Evolutionary conservation across 2,113 vertebrate genomes (phyloP).

Genomic region (Astur gentilis): DNA sequence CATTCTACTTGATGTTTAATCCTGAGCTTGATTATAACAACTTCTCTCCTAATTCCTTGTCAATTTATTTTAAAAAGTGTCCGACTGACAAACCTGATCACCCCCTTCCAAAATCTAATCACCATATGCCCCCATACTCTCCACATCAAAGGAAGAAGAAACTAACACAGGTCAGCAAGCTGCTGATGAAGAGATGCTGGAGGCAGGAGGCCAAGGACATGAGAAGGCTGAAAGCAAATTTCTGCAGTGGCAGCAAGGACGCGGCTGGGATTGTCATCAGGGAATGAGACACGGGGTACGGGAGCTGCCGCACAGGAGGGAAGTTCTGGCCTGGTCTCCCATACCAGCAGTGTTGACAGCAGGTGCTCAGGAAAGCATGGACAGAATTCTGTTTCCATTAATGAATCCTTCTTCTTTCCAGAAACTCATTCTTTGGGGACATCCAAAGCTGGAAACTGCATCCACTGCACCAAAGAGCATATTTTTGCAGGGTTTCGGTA

Average conservation of each 20-base stretch:
- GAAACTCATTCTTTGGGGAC: background rate
- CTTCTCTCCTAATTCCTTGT: background rate
- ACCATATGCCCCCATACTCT: background rate
- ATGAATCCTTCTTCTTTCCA: background rate
- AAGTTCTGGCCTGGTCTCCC: background rate
- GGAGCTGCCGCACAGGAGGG: background rate
- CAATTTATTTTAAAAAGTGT: background rate
- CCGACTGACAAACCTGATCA: background rate
- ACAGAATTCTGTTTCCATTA: background rate
- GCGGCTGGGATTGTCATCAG: rapidly evolving
- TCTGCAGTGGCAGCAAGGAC: background rate
- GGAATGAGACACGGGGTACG: background rate
- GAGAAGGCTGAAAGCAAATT: background rate
- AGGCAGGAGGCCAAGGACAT: rapidly evolving
- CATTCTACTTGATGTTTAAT: background rate
- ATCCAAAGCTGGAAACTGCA: background rate
- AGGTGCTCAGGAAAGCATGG: background rate
- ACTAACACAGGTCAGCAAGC: background rate
- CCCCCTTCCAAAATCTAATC: background rate
- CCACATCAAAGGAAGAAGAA: background rate
- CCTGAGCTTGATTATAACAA: background rate
- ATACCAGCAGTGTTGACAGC: background rate
- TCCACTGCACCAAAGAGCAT: background rate
- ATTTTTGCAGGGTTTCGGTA: background rate
- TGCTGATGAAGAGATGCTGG: background rate